Conservation (phyloP, 2,888 invertebrate species). For the Elaeidobius kamerunicus region DNA sequence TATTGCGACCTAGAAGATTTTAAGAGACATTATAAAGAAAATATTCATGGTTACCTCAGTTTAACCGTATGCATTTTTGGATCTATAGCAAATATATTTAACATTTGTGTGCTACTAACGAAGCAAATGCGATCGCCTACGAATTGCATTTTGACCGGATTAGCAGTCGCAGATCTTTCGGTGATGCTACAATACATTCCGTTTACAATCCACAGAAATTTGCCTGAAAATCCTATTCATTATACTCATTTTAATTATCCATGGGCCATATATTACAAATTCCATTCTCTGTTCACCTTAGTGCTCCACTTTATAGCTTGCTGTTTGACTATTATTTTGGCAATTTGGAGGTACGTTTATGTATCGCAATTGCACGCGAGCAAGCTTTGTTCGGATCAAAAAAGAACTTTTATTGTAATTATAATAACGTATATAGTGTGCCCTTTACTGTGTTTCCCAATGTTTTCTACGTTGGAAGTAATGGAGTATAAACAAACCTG, state of each 20-base stretch:
- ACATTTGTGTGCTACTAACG: constrained; percentile 77
- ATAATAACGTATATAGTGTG: constrained; percentile 69
- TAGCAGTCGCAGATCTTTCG: constrained; percentile 82
- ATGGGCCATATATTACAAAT: constrained; percentile 67
- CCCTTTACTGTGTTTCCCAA: constrained; percentile 75
- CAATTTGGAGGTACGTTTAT: constrained; percentile 76
- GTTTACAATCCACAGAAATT: constrained; percentile 56
- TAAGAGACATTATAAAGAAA: constrained; percentile 31
- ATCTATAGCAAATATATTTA: constrained; percentile 78
- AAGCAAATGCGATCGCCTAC: constrained; percentile 75
- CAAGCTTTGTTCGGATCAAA: constrained; percentile 31
- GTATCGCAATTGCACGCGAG: constrained; percentile 32
- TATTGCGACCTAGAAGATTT: constrained; percentile 34
- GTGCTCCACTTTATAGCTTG: constrained; percentile 77
- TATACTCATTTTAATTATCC: constrained; percentile 61
- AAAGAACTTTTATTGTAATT: constrained; percentile 55
- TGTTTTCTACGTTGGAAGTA: constrained; percentile 68
- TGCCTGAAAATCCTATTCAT: constrained; percentile 40
- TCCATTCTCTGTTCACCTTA: constrained; percentile 75
- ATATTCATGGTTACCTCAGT: constrained; percentile 74
- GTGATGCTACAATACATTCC: constrained; percentile 82
- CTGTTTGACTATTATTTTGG: constrained; percentile 70
- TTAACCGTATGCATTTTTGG: constrained; percentile 82
- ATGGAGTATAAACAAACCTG: constrained; percentile 38
- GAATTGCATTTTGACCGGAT: constrained; percentile 74